Evolutionary conservation across 1,140 invertebrate species (phyloP), one percentile per base, ranked within the genome.

Genomic region (Caenorhabditis brenneri): DNA sequence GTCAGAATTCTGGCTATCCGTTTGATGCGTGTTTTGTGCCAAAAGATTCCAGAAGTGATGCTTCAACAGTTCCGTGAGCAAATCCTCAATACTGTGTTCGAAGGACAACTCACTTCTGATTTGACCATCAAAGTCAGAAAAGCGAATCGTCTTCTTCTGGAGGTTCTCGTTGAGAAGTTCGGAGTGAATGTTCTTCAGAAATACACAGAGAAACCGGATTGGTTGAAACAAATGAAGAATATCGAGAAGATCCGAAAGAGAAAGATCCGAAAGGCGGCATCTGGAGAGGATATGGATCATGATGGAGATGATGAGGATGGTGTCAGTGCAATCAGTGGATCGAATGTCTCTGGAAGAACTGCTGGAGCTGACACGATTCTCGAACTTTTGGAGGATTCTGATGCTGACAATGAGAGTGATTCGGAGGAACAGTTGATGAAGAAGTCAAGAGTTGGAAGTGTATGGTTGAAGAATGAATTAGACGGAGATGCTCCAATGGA

Each of bases 331-430:
- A 69, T 42, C 42, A 51, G 81, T 31, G 51, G 55, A 15, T 83
- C 82, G 22, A 39, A 65, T 19, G 78, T 53, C 0, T 87, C 49
- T 80, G 48, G 86, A 19, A 82, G 65, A 42, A 87, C 86, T 12
- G 85, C 86, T 36, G 82, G 82, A 42, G 86, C 86, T 27, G 86
- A 87, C 39, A 87, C 86, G 22, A 87, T 87, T 46, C 81, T 87
- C 29, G 86, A 80, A 16, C 81, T 87, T 46, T 46, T 87, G 16
- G 86, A 87, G 36, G 86, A 87, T 49, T 80, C 60, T 5, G 86
- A 86, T 65, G 86, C 84, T 5, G 86, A 87, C 19, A 60, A 79
- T 19, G 80, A 86, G 9, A 80, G 79, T 80, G 86, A 86, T 48
- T 79, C 55, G 6, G 84, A 78, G 31, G 69, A 46, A 10, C 51